These are phyloP conservation scores for Campoplex nolae DNA, from an alignment of 2,888 invertebrate genomes.

Conservation along the genomic window DNA sequence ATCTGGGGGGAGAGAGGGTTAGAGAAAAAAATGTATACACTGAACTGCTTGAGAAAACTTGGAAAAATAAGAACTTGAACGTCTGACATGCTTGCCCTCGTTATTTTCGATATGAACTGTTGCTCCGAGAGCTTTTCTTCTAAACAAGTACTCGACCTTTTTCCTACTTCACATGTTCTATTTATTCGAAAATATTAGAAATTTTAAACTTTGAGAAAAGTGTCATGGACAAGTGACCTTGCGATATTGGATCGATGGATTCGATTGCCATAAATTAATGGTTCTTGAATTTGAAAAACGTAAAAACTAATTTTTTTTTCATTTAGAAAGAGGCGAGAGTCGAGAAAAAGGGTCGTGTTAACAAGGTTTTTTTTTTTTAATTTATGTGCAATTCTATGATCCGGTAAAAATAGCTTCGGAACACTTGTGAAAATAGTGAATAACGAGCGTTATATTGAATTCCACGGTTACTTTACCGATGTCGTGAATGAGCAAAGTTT, in stretches of 20 bases:
- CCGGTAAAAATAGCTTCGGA: too few relatives aligned
- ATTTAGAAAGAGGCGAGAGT: not conserved
- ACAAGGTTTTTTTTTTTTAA: too few relatives aligned
- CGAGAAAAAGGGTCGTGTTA: too few relatives aligned
- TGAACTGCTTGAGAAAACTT: conserved; percentile 28
- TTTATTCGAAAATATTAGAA: conserved; percentile 25
- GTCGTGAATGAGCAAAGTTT: not conserved
- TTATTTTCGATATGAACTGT: conserved; percentile 55
- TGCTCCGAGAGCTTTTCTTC: conserved; percentile 24
- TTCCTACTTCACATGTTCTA: conserved; percentile 3
- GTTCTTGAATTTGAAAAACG: not conserved
- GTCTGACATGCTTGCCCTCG: conserved; percentile 18
- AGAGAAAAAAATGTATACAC: conserved; percentile 12
- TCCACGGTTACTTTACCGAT: too few relatives aligned
- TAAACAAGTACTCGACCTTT: conserved; percentile 1
- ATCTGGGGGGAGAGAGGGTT: conserved; percentile 1
- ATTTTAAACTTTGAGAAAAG: not conserved
- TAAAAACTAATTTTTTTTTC: not conserved
- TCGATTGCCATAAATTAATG: not conserved
- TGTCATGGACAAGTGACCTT: not conserved
- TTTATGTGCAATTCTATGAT: too few relatives aligned
- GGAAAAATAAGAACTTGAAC: conserved; percentile 57
- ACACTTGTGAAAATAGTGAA: too few relatives aligned
- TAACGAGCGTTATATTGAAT: too few relatives aligned
- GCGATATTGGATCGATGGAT: not conserved